Percentiles rank a stretch among this genome's conserved stretches.
These are phyloP conservation scores for Caenorhabditis auriculariae DNA, from an alignment of 2,888 invertebrate species.

Conservation along the genomic window DNA sequence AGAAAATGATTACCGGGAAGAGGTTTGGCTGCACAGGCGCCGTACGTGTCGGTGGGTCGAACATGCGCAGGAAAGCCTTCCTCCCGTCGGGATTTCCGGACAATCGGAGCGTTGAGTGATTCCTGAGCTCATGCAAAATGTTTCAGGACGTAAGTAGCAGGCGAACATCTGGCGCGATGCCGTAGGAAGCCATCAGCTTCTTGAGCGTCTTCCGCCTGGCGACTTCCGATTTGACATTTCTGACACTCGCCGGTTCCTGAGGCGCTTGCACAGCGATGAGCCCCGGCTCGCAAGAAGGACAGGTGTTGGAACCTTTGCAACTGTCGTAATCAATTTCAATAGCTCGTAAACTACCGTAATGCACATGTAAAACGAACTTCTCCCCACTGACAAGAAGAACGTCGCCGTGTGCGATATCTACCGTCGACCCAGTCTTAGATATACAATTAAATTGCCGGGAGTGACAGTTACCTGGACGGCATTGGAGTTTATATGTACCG, in stretches of 20 bases:
- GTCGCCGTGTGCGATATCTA: slow-evolving; percentile 43
- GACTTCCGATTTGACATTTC: slow-evolving; percentile 25
- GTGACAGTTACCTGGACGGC: too few relatives aligned
- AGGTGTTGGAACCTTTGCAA: slow-evolving; percentile 77
- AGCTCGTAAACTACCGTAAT: slow-evolving; percentile 25
- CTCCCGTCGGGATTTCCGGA: background rate
- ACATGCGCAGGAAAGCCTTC: background rate
- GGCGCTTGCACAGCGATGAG: slow-evolving; percentile 48
- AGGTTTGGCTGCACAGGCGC: slow-evolving; percentile 43
- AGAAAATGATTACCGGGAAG: slow-evolving; percentile 16
- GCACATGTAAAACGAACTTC: slow-evolving; percentile 41
- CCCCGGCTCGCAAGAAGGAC: slow-evolving; percentile 90
- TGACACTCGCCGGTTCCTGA: background rate
- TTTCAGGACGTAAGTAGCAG: slow-evolving; percentile 2
- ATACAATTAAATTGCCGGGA: too few relatives aligned
- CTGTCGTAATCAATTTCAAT: background rate
- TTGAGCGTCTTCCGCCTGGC: slow-evolving; percentile 72
- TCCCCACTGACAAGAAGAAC: slow-evolving; percentile 30
- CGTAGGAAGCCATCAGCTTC: slow-evolving; percentile 75
- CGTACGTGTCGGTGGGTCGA: slow-evolving; percentile 28
- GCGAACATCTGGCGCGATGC: slow-evolving; percentile 66
- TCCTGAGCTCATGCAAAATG: too few relatives aligned
- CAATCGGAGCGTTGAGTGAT: slow-evolving; percentile 1
- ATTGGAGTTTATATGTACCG: too few relatives aligned
- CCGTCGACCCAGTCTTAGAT: slow-evolving; percentile 11